Base-by-base conservation (phyloP, 2,888 invertebrate genomes). In the Hedychridium roseum region DNA sequence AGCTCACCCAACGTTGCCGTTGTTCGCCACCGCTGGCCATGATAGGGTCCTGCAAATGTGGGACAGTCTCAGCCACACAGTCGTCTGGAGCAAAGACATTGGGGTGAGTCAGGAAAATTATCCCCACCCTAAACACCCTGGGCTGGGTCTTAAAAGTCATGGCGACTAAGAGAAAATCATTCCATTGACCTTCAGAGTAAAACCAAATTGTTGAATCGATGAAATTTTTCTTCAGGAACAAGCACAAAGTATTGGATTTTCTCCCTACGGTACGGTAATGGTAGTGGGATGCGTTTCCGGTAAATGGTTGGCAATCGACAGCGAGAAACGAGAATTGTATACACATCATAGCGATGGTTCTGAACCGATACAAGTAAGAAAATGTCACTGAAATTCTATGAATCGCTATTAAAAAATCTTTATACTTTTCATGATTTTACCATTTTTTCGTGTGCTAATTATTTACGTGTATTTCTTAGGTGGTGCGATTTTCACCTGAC, bases 31-130 rank as follows among this genome's bases (percentile, higher is more conserved):
- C 9, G 92, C 91, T 2, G 92, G 91, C 48, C 88, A 88, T 80
- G 92, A 93, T 76, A 83, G 87, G 45, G 83, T 89, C 54, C 81
- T 93, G 41, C 90, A 91, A 79, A 84, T 94, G 77, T 96, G 95
- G 95, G 94, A 95, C 79, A 89, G 90, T 0, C 85, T 92, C 75
- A 88, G 91, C 27, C 92, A 92, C 74, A 88, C 90, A 39, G 90
- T 92, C 18, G 88, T 95, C 15, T 95, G 95, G 95, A 91, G 89
- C 76, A 92, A 92, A 80, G 93, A 94, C 71, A 89, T 94, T 56
- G 89, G 90, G 73, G 89, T 88, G 73, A 60, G 74, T 68, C n/a
- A n/a, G n/a, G n/a, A n/a, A n/a, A n/a, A n/a, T n/a, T n/a, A n/a
- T n/a, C n/a, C n/a, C n/a, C n/a, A n/a, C n/a, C n/a, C n/a, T n/a